Percentiles rank a stretch among this genome's conserved stretches.
phyloP scores from a whole-genome alignment of 2,888 invertebrate species.

The Andrena marginata region DNA sequence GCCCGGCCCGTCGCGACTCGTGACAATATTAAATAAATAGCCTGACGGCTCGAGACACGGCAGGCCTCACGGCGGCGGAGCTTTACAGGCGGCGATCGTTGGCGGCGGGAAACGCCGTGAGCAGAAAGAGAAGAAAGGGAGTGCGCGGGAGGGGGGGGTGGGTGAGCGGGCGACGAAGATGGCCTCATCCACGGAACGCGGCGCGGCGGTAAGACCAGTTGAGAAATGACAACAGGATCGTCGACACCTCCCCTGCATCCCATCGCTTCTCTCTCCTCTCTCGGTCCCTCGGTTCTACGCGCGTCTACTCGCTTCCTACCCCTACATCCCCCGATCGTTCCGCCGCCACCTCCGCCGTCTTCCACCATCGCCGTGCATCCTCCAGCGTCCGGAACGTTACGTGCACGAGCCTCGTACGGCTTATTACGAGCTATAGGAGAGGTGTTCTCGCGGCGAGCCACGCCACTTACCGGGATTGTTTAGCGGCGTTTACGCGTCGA shows the following conservation, averaged over 20 bases:
- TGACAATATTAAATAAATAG: conserved; percentile 81
- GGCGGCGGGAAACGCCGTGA: conserved; percentile 1
- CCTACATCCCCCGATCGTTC: conserved; percentile 15
- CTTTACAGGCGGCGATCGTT: conserved; percentile 3
- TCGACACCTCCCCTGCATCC: conserved; percentile 71
- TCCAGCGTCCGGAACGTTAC: conserved; percentile 20
- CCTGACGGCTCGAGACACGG: conserved; percentile 66
- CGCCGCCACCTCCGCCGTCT: conserved; percentile 5
- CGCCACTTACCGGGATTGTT: conserved; percentile 77
- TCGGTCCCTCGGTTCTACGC: background rate
- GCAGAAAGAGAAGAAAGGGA: conserved; percentile 12
- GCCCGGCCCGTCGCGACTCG: conserved; percentile 64
- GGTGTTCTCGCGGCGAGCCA: conserved; percentile 67
- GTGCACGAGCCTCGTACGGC: conserved; percentile 50
- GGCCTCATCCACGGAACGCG: conserved; percentile 63
- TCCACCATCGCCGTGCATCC: conserved; percentile 23
- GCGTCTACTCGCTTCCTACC: conserved; percentile 22
- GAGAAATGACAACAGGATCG: conserved; percentile 81
- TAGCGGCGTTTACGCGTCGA: conserved; percentile 77
- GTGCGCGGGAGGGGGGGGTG: conserved; percentile 11
- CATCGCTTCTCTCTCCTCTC: conserved; percentile 8
- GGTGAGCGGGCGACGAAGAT: conserved; percentile 28
- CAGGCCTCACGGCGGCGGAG: conserved; percentile 35
- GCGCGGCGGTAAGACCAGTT: conserved; percentile 69
- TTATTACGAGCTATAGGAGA: conserved; percentile 72